Evolutionary conservation across 2,113 vertebrate genomes (phyloP), one percentile per base, ranked within the genome.

Genomic region (Hymenochirus boettgeri): DNA sequence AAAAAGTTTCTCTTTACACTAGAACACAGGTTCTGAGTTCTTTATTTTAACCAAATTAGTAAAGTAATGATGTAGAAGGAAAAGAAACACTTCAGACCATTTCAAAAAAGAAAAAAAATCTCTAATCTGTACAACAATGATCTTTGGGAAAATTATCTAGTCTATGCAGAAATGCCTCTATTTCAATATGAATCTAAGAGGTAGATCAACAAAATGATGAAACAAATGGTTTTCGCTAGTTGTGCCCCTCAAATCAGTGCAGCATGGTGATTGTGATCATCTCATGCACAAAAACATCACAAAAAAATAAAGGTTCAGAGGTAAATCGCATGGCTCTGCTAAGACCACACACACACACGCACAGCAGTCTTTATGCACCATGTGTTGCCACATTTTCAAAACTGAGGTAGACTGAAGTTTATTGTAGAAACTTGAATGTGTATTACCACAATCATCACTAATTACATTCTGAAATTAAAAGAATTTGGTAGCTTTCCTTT

Each of bases 121-220:
- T 85, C 88, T 94, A 88, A 82, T 72, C 80, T 87, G 85, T 87
- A 92, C 77, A 82, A 80, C 76, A 80, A 88, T 88, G 76, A 86
- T 90, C 87, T 86, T 85, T 81, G 79, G 79, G 80, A 83, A 85
- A 85, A 84, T 80, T 80, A 83, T 70, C 80, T 83, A 85, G 80
- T 87, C 84, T 78, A 78, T 90, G 88, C 85, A 94, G 85, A 90
- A 92, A 91, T 91, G 91, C 90, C 91, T 93, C 91, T 89, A 93
- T 89, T 92, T 92, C 84, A 91, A 91, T 86, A 88, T 79, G 74
- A 85, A 83, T 91, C 86, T 91, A 91, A 89, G 93, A 95, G 92
- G 92, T 93, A 96, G 92, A 93, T 94, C 82, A 91, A 85, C 83
- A 90, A 92, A 90, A 87, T 85, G 84, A 88, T 85, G 83, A 87